phyloP scores from a whole-genome alignment of 2,113 vertebrate genomes.

The Ginglymostoma cirratum region DNA sequence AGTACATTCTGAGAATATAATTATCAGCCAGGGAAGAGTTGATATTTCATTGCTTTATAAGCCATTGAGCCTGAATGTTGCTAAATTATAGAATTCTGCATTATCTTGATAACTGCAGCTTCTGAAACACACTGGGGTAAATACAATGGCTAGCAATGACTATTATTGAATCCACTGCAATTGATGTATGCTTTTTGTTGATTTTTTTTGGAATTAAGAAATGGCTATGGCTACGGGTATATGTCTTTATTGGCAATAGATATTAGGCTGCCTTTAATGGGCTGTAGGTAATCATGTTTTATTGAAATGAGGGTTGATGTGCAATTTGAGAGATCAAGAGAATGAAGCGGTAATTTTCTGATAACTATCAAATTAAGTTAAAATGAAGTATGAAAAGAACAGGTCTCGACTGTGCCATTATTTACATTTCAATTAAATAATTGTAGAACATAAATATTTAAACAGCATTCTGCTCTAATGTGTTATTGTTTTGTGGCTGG shows the following conservation, averaged over 20 bases:
- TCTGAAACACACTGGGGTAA: neutral
- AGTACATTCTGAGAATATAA: neutral
- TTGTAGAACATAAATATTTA: neutral
- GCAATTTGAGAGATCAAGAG: neutral
- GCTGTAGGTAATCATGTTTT: neutral
- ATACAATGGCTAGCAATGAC: neutral
- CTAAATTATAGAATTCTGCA: neutral
- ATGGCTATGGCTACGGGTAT: neutral
- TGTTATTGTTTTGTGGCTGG: neutral
- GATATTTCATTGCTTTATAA: neutral
- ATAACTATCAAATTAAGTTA: neutral
- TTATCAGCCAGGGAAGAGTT: neutral
- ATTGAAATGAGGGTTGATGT: neutral
- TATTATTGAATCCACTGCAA: neutral
- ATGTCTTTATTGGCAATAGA: neutral
- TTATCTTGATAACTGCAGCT: neutral
- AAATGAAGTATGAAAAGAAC: slow-evolving; percentile 13
- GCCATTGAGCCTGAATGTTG: neutral
- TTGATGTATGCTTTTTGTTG: neutral
- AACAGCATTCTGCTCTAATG: neutral
- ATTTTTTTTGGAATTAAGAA: neutral
- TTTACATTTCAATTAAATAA: slow-evolving; percentile 31
- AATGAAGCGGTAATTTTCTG: slow-evolving; percentile 16
- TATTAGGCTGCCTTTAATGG: neutral
- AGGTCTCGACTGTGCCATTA: neutral